Conservation (phyloP, 2,113 vertebrate genomes). For the Cairina moschata region DNA sequence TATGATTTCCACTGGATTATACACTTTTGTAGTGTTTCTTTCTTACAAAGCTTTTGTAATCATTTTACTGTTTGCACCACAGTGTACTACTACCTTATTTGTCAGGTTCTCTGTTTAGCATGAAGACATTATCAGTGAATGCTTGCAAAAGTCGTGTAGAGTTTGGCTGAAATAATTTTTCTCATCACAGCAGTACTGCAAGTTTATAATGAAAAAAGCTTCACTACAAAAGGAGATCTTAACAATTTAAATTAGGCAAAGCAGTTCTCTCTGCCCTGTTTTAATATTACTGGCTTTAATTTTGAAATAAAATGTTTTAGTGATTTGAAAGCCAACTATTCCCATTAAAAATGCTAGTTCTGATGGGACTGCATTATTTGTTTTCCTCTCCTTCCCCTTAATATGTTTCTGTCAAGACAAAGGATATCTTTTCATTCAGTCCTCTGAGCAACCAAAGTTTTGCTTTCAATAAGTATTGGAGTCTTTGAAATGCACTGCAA, state of each 20-base stretch:
- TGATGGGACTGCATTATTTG: neutral
- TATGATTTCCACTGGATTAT: neutral
- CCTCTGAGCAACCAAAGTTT: neutral
- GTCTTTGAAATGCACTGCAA: neutral
- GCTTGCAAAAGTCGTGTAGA: neutral
- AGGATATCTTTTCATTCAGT: neutral
- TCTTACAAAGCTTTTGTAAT: neutral
- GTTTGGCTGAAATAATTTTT: neutral
- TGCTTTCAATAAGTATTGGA: neutral
- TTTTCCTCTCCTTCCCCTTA: rapidly evolving
- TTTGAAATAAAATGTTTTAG: neutral
- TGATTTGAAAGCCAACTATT: neutral
- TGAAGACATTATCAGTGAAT: neutral
- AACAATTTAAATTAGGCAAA: neutral
- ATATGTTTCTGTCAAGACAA: neutral
- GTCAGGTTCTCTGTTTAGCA: neutral
- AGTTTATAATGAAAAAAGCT: neutral
- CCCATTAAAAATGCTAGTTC: neutral
- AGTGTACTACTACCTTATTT: neutral
- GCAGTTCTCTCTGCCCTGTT: neutral
- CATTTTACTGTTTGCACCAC: neutral
- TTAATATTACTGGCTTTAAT: neutral
- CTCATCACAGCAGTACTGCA: neutral
- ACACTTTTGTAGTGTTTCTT: neutral
- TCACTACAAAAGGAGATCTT: neutral